Base-by-base conservation (phyloP, 2,797 vertebrate genomes). In the Rhabdophis nuchalis region DNA sequence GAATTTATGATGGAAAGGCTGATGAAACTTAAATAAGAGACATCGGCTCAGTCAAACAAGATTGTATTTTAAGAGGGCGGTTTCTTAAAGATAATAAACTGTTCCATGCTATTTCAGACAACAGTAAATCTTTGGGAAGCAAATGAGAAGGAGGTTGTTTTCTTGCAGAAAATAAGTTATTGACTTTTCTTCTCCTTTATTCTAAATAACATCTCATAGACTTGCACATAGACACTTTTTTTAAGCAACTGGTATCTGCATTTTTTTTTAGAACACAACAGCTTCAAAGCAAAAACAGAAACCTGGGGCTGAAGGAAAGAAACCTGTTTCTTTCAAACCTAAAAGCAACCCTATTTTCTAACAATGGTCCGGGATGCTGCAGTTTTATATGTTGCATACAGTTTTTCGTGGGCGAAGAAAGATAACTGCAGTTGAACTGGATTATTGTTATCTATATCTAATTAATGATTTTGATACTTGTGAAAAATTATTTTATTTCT, bases 251-350 rank as follows among this genome's bases (percentile, higher is more conserved):
- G 93, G 90, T 90, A 92, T 88, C 92, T 91, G 93, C 91, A 93
- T 89, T 92, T 93, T 92, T 93, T 61, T 93, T 90, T 82, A 94
- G 91, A 88, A 96, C 89, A 90, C 94, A 92, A 5, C n/a, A 88
- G 29, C 93, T 90, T 92, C 95, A 95, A 93, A 95, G 53, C 29
- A 50, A 32, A n/a, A 36, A 29, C 20, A 5, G 36, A 61, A 25
- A 7, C 14, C 41, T 56, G n/a, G 18, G 64, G 8, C 4, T 58
- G 46, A 20, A 72, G 58, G 36, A 88, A 32, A 56, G 10, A 77
- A 77, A 3, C 14, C 46, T 50, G 46, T 50, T 50, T 50, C 46
- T 50, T 50, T 50, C 46, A 50, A 50, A 50, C 46, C 46, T 91
- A 77, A 88, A 8, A 87, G 11, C 53, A 58, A 82, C 4, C 16